Conservation (phyloP, 2,888 invertebrate genomes). For the Ceratothoa steindachneri region DNA sequence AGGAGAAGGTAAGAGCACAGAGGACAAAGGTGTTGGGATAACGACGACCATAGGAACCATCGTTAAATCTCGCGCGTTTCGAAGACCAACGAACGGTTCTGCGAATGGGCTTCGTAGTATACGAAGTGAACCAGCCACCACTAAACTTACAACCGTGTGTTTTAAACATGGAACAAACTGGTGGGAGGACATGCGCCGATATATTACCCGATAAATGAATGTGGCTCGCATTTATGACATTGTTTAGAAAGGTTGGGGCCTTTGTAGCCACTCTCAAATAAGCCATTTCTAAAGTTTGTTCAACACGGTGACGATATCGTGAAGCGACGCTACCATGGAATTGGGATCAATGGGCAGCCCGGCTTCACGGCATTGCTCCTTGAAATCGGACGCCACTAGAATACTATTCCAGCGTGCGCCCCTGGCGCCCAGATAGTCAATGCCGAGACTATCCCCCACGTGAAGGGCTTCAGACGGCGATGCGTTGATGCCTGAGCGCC, state of each 20-base stretch:
- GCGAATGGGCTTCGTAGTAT: too few relatives aligned
- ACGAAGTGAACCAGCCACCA: not conserved
- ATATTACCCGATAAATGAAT: not conserved
- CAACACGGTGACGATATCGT: not conserved
- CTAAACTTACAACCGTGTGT: not conserved
- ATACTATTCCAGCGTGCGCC: constrained; percentile 71
- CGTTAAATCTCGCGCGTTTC: too few relatives aligned
- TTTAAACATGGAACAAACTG: not conserved
- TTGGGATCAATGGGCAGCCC: constrained; percentile 17
- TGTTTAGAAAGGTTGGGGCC: too few relatives aligned
- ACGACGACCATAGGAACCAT: too few relatives aligned
- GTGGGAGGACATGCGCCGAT: not conserved
- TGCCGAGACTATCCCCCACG: constrained; percentile 70
- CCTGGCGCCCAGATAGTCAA: constrained; percentile 74
- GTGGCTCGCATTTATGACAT: too few relatives aligned
- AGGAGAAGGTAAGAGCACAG: constrained; percentile 1
- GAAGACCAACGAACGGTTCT: too few relatives aligned
- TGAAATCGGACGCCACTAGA: constrained; percentile 50
- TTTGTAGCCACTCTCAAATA: too few relatives aligned
- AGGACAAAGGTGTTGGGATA: too few relatives aligned
- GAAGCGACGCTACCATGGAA: constrained; percentile 29
- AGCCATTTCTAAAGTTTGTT: not conserved
- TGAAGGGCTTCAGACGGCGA: constrained; percentile 67
- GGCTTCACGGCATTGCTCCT: constrained; percentile 18
- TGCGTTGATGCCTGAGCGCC: constrained; percentile 55